These are phyloP conservation scores for Melinopterus prodromus DNA, from an alignment of 2,888 invertebrate species.

Conservation along the genomic window DNA sequence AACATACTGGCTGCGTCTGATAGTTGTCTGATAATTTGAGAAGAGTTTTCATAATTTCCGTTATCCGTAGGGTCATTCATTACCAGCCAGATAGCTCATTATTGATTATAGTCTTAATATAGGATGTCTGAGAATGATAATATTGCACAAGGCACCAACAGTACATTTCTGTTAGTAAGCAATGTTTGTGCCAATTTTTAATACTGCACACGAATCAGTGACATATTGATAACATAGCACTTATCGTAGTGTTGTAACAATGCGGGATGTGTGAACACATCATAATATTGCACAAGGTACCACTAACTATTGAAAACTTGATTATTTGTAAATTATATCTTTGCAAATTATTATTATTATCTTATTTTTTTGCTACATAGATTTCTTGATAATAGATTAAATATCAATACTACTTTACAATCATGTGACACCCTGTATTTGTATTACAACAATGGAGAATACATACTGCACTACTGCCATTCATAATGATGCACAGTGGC, in stretches of 20 bases:
- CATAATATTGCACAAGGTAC: not conserved
- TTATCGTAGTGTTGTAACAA: not conserved
- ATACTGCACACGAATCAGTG: not conserved
- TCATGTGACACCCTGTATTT: too few relatives aligned
- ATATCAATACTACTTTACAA: too few relatives aligned
- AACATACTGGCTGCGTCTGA: too few relatives aligned
- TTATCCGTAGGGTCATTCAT: too few relatives aligned
- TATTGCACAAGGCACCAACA: not conserved
- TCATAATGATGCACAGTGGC: too few relatives aligned
- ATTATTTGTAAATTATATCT: not conserved
- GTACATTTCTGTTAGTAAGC: not conserved
- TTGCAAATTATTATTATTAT: not conserved
- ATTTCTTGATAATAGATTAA: too few relatives aligned
- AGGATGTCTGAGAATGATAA: not conserved
- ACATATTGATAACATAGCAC: not conserved
- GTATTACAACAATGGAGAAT: too few relatives aligned
- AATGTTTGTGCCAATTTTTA: not conserved
- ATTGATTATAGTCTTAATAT: not conserved
- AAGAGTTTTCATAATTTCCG: too few relatives aligned
- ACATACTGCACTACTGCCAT: too few relatives aligned
- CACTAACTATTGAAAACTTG: not conserved
- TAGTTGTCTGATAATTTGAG: too few relatives aligned
- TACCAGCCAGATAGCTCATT: not conserved
- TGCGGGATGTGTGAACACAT: not conserved
- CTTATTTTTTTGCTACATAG: too few relatives aligned